phyloP scores from a whole-genome alignment of 2,888 invertebrate species.

The Polydrusus cervinus region DNA sequence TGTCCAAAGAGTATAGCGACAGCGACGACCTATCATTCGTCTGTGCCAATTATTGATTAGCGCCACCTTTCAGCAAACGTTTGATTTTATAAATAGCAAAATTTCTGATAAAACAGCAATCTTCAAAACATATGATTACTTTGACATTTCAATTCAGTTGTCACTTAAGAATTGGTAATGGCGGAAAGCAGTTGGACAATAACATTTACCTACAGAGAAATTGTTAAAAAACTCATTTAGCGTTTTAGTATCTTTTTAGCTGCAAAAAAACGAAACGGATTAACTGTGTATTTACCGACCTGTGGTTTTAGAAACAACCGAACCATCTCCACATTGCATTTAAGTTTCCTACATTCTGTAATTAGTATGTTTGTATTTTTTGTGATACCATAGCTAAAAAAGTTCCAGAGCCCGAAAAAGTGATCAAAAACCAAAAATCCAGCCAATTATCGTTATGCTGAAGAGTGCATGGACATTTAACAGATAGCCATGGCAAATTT shows the following conservation, averaged over 20 bases:
- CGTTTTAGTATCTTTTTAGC: constrained; percentile 24
- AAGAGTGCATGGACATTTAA: constrained; percentile 63
- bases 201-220: constrained; percentile 68
- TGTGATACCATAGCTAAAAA: constrained; percentile 47
- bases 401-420: constrained; percentile 48
- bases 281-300: constrained; percentile 10
- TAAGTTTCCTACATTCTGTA: constrained; percentile 48
- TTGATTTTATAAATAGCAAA: neutral
- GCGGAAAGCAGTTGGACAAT: constrained; percentile 71
- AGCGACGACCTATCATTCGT: neutral
- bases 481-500: constrained; percentile 91
- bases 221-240: constrained; percentile 60
- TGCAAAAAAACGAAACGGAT: constrained; percentile 23
- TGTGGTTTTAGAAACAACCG: constrained; percentile 27
- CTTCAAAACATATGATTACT: constrained; percentile 40
- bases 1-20: too few species aligned
- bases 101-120: constrained; percentile 7
- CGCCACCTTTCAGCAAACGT: neutral
- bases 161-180: constrained; percentile 67
- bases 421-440: constrained; percentile 53
- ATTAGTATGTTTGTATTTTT: constrained; percentile 56
- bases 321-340: constrained; percentile 49
- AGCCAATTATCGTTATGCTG: constrained; percentile 67
- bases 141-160: constrained; percentile 46
- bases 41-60: too few species aligned